A percentile compares a stretch with the other conserved stretches of the same genome.
Evolutionary conservation across 2,797 vertebrate genomes (phyloP).

Genomic region (Sciaenops ocellatus): DNA sequence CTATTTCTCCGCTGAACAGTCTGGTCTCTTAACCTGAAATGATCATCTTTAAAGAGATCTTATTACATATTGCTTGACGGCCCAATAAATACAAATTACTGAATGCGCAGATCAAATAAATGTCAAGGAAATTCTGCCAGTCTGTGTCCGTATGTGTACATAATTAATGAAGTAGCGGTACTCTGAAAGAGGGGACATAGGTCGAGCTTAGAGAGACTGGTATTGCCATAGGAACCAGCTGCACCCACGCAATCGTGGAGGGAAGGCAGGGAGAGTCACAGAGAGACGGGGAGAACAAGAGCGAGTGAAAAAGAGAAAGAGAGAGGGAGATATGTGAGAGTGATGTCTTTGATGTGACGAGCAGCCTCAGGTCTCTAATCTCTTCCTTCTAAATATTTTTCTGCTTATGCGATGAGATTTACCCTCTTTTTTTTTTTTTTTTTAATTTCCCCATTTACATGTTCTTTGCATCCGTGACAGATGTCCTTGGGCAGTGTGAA

Average conservation of each 20-base stretch:
- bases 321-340: conserved; percentile 49
- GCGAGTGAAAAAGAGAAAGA: conserved; percentile 29
- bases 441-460: conserved; percentile 46
- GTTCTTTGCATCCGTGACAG: conserved; percentile 61
- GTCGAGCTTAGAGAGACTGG: conserved; percentile 70
- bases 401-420: conserved; percentile 67
- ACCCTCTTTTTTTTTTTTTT: conserved; percentile 18
- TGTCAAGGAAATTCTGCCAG: conserved; percentile 36
- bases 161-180: conserved; percentile 57
- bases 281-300: conserved; percentile 49
- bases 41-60: conserved; percentile 3
- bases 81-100: conserved; percentile 37
- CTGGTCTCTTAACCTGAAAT: conserved; percentile 29
- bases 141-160: conserved; percentile 37
- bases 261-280: conserved; percentile 58
- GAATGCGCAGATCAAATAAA: conserved; percentile 42
- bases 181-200: conserved; percentile 61
- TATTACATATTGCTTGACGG: conserved; percentile 6
- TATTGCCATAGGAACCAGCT: conserved; percentile 79
- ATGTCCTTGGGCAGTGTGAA: conserved; percentile 61
- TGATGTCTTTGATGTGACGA: conserved; percentile 77
- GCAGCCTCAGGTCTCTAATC: conserved; percentile 74
- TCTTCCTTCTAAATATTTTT: conserved; percentile 73
- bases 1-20: conserved; percentile 14
- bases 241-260: conserved; percentile 70